Base-by-base conservation (phyloP, 92 coral and sea anemone genomes). In the Heliopora coerulea region DNA sequence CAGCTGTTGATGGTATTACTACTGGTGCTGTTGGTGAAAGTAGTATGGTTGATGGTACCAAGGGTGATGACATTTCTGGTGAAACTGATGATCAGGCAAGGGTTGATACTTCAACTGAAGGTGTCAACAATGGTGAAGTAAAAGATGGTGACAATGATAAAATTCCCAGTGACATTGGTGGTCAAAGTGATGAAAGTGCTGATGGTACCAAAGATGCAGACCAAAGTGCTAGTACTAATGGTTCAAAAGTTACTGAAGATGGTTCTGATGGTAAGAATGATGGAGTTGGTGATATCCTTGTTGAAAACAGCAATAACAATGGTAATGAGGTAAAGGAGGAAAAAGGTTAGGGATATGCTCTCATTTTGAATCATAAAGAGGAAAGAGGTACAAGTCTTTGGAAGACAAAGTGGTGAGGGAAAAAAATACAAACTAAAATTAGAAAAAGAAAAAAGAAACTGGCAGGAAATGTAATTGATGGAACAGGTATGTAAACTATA, bases 31-130 rank as follows among this genome's bases (percentile, higher is more conserved):
- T 27, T 17, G 3, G 63, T 18, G 26, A 2, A 30, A 33, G 35
- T 70, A 42, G 35, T 52, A 63, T 42, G 13, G 59, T 21, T 44
- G 30, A 28, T 67, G 24, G 8, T 24, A 66, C 31, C 19, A 44
- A 20, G 5, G 73, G 56, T 54, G 63, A 6, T 33, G 23, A 18
- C 10, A 46, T 6, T 46, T 8, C 12, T 46, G 52, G 52, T 46
- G 52, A 8, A 8, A 8, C 52, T 46, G 52, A 3, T 37, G 5
- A 5, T 12, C 42, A 37, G 5, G 42, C 42, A 5, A 37, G 12
- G 42, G 5, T 12, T 37, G 42, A 5, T 37, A 12, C 5, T 37
- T 4, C 42, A 37, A 37, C 6, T 37, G 42, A 37, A 12, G 42
- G 42, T 37, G 42, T 37, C 42, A 37, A 37, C 12, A 37, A 37